Evolutionary conservation across 2,797 vertebrate genomes (phyloP), one percentile per base, ranked within the genome.

Genomic region (Valencia hispanica): DNA sequence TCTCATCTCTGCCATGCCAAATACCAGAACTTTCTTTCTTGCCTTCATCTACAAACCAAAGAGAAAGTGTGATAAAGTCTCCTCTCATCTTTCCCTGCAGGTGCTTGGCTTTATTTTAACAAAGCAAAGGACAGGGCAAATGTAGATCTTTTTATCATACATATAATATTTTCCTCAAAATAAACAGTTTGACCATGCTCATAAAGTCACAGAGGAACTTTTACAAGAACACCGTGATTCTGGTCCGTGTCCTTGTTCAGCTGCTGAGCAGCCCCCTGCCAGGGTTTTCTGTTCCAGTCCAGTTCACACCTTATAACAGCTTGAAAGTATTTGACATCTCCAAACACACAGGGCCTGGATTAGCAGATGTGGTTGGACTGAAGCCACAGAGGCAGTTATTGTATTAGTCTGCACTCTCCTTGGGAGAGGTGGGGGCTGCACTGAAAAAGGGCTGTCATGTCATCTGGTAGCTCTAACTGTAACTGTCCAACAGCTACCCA

Each of bases 291-390:
- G 91, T 94, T 95, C 93, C 93, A 93, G 93, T 91, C 89, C 93
- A 93, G 89, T 94, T 95, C 93, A 94, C 94, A 92, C 92, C 91
- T 94, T 92, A 89, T 84, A 93, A 86, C 93, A 92, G 93, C 86
- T 87, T 92, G 91, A 94, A 94, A 94, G 93, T 94, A 94, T 95
- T 92, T 95, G 94, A 94, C 94, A 91, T 95, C 91, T 92, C 92
- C 84, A 93, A 93, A 94, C 92, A 94, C 90, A 82, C 83, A 17
- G 79, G 82, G 81, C 89, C 82, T 32, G 74, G 79, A 88, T 86
- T 73, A 91, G 92, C 94, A 95, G 93, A 94, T 94, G 94, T 93
- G 92, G 75, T 84, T 70, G 87, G 83, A 88, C 72, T 69, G 71
- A 72, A 79, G 81, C 90, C 89, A 92, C 87, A 93, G 91, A 93